These are phyloP conservation scores for Limnothrissa miodon DNA, from an alignment of 2,113 vertebrate species.

Conservation along the genomic window DNA sequence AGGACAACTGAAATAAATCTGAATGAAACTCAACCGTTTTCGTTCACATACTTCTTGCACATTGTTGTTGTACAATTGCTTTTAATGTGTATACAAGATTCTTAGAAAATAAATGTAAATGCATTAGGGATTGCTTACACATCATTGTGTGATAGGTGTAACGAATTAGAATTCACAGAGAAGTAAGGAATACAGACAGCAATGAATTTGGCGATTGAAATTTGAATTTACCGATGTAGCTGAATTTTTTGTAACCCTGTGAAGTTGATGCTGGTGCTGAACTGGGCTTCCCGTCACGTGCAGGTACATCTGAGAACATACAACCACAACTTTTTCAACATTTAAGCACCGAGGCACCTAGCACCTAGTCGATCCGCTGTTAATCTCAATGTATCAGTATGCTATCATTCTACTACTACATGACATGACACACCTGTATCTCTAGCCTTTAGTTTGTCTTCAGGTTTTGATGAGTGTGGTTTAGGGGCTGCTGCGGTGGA, in stretches of 20 bases:
- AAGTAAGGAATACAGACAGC: too few species aligned
- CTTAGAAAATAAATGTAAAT: too few species aligned
- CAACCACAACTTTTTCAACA: not conserved
- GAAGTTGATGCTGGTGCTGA: constrained; percentile 51
- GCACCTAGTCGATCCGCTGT: not conserved
- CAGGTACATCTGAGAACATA: constrained; percentile 50
- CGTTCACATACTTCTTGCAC: not conserved
- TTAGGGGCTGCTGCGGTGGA: constrained; percentile 43
- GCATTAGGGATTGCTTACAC: too few species aligned
- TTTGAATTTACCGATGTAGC: constrained; percentile 71
- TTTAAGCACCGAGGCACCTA: constrained; percentile 3
- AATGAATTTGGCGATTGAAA: too few species aligned
- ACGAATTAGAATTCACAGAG: too few species aligned
- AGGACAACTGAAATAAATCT: not conserved
- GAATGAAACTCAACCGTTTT: not conserved
- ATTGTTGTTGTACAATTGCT: not conserved
- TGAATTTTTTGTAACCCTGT: constrained; percentile 70
- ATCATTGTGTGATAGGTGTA: too few species aligned
- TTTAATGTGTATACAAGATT: not conserved
- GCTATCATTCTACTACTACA: not conserved
- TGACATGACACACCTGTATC: constrained; percentile 46
- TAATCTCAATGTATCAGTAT: not conserved
- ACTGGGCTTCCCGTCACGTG: constrained; percentile 50
- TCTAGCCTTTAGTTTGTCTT: constrained; percentile 35
- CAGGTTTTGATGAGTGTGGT: constrained; percentile 32